Base-by-base conservation (phyloP, 2,888 invertebrate species). In the Lasioglossum oenotherae region DNA sequence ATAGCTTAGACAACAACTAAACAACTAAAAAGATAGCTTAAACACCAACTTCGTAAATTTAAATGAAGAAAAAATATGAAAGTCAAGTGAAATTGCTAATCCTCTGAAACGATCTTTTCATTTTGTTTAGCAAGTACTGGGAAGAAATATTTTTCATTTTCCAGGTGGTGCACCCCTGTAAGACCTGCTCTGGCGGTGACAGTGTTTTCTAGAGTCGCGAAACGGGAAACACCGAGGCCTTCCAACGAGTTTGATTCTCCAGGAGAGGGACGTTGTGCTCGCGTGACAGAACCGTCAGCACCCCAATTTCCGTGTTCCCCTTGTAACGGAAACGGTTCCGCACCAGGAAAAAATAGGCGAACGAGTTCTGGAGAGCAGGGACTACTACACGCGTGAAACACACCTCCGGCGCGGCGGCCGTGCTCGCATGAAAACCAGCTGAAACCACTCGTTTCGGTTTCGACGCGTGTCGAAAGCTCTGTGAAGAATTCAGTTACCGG, bases 231-330 rank as follows among this genome's bases (percentile, higher is more conserved):
- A 23, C n/a, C 41, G 49, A 53, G 41, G 19, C 53, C 53, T 19
- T 19, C 27, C 27, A 71, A 78, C 53, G 49, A 67, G 74, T 74
- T 71, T 76, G 57, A 76, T 76, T 81, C 31, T 38, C 23, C 38
- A 8, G 69, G 1, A 12, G 23, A 23, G 53, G 23, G 38, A 27
- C 27, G 69, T 38, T 23, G 5, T 38, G 35, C 57, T 60, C 60
- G 53, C 53, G 53, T 19, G 12, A 69, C 31, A 38, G 57, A 72
- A 76, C 57, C 46, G 46, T 57, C 46, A 38, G 35, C 27, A 35
- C 46, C 57, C 57, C 35, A 44, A 77, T 76, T 81, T 71, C 60
- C 27, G 41, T 16, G 35, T 44, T 81, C 57, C 35, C 35, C 16
- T 46, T 46, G 44, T 35, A 16, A 41, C 38, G 44, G 60, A 27